Evolutionary conservation across 2,113 vertebrate species (phyloP).

Genomic region (Ictalurus punctatus): DNA sequence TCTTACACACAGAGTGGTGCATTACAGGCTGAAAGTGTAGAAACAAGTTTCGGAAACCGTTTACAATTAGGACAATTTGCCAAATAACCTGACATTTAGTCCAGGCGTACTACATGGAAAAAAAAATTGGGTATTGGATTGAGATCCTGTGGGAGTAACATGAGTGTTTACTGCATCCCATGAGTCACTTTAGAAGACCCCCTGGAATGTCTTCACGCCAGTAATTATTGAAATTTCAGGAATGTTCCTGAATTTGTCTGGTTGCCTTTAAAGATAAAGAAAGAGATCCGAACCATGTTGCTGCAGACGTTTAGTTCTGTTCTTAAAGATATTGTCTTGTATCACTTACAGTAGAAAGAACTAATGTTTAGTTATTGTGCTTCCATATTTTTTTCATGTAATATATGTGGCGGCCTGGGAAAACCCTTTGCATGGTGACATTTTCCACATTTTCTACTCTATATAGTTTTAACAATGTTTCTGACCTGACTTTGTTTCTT

Average conservation of each 20-base stretch:
- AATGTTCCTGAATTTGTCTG: neutral
- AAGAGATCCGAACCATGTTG: neutral
- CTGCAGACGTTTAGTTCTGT: neutral
- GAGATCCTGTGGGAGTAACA: neutral
- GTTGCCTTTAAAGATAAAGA: neutral
- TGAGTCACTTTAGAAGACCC: neutral
- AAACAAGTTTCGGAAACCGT: neutral
- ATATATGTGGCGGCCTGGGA: neutral
- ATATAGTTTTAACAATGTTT: no score
- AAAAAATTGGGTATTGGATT: neutral
- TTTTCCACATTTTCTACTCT: no score
- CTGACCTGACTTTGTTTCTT: no score
- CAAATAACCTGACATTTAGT: neutral
- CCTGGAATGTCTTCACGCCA: neutral
- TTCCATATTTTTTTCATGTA: neutral
- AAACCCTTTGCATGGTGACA: neutral
- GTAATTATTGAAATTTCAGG: neutral
- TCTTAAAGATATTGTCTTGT: neutral
- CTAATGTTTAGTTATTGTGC: neutral
- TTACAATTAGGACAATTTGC: neutral
- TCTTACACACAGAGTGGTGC: neutral
- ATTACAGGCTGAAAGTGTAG: neutral
- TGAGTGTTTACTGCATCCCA: neutral
- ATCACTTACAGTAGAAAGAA: neutral
- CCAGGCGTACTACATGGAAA: neutral